Evolutionary conservation across 1,140 invertebrate genomes (phyloP), one percentile per base, ranked within the genome.

Genomic region (Drosophila obscura): DNA sequence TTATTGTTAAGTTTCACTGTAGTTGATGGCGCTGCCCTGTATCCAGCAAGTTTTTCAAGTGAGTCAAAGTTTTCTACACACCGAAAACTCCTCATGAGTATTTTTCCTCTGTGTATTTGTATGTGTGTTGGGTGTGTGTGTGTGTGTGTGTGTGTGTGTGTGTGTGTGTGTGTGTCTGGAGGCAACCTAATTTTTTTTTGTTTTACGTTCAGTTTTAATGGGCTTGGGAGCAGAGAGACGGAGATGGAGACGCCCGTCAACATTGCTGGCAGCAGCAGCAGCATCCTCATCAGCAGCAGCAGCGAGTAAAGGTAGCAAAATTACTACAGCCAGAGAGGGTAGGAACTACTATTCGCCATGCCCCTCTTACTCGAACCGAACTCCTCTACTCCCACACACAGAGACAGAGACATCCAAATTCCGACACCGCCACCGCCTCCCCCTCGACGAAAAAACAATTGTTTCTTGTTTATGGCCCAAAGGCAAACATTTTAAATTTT

Each of bases 121-220:
- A n/a, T 24, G n/a, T 72, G 9, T 58, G 8, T 53, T n/a, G n/a
- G n/a, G 53, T 52, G 35, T 43, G 64, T 58, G 61, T 63, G 35
- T 24, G n/a, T 58, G 43, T 44, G 13, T 41, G 4, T 22, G 13
- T 24, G n/a, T 72, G 9, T 58, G 8, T 53, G 28, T 45, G 45
- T 76, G 53, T 52, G 35, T 43, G 64, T 55, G 61, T 63, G 35
- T 24, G n/a, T 46, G 55, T 43, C 13, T 53, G 79, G 50, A 57
- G 74, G 79, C 80, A 83, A 83, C 79, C 80, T 83, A 82, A 83
- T 83, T 82, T 83, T 83, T 82, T 83, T 63, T 76, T 59, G 80
- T 71, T 75, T 82, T 83, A 79, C 80, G 80, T 75, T 79, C 65
- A 72, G 77, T 83, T 75, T 78, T 83, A 83, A 83, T 82, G 74